Percentiles rank a stretch among this genome's conserved stretches.
These are phyloP conservation scores for Eonycteris spelaea DNA, from an alignment of 2,113 vertebrate genomes.

Conservation along the genomic window DNA sequence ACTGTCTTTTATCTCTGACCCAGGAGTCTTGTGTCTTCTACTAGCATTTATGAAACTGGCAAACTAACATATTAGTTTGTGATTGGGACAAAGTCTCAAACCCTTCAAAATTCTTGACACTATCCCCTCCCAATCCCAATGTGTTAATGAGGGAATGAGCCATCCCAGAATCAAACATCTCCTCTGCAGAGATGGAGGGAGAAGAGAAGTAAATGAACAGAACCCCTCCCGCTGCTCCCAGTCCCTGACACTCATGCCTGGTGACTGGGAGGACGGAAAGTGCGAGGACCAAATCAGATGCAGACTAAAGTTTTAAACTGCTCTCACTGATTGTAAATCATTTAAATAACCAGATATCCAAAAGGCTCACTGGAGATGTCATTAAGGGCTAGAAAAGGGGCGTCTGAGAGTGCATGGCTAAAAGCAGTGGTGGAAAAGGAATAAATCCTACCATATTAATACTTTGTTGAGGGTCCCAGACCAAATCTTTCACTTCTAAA, in stretches of 20 bases:
- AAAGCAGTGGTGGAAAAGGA: background rate
- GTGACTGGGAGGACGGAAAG: too few species aligned
- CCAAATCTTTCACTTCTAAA: background rate
- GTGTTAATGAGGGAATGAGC: background rate
- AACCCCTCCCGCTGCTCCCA: background rate
- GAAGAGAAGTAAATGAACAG: background rate
- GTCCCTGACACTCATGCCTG: background rate
- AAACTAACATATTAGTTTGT: background rate
- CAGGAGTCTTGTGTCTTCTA: background rate
- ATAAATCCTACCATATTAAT: background rate
- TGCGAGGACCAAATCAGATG: background rate
- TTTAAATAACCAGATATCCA: background rate
- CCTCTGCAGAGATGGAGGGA: background rate
- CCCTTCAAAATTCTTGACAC: background rate
- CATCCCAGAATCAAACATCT: background rate
- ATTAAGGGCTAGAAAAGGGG: background rate
- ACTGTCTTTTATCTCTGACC: background rate
- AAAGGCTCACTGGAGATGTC: background rate
- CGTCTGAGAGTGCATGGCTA: background rate
- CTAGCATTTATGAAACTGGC: background rate
- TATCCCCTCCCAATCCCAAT: background rate
- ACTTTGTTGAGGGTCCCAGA: too few species aligned
- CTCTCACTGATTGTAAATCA: background rate
- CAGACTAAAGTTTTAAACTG: background rate
- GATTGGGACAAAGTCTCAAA: background rate